Evolutionary conservation across 2,888 invertebrate genomes (phyloP), one percentile per base, ranked within the genome.

Genomic region (Andricus quercusramuli): DNA sequence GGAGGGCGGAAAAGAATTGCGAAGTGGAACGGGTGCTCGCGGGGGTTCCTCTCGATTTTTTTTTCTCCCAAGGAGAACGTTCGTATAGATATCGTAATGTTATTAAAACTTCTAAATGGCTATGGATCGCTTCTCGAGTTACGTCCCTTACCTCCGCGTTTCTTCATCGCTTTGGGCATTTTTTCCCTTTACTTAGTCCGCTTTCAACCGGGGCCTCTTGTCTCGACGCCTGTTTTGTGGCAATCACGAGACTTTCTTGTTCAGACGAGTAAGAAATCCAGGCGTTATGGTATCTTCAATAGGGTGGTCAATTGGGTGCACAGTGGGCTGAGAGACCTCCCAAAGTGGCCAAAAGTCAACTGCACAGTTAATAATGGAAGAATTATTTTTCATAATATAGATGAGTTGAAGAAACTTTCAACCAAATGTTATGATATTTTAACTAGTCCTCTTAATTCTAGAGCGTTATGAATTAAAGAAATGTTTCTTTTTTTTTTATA

Each of bases 31-130:
- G 84, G 85, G 85, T 79, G 83, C 86, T 86, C 84, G 84, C 85
- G 86, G 85, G 83, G 85, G 86, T 88, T 87, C 87, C 87, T 89
- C 91, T 91, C 92, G 90, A 92, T 92, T 90, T 91, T 90, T 89
- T 89, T 86, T 82, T 47, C 70, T 79, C 79, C 77, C 78, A 74
- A 84, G 82, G 79, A 79, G 80, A 80, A 80, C 84, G 85, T 85
- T 85, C 85, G 85, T 87, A 85, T 86, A 88, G 87, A 87, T 90
- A 91, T 92, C 89, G 91, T 91, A 91, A 92, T 90, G 90, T 92
- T 92, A 92, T 92, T 92, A 92, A 92, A 92, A 92, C 91, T 92
- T 92, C 90, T 90, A 91, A 91, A 91, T 90, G 89, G 89, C 90
- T 88, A 88, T 86, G 88, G 90, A 91, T 91, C 89, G 89, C 89